Percentiles rank a stretch among this genome's conserved stretches.
These are phyloP conservation scores for Shargacucullia verbasci DNA, from an alignment of 2,888 invertebrate species.

Conservation along the genomic window DNA sequence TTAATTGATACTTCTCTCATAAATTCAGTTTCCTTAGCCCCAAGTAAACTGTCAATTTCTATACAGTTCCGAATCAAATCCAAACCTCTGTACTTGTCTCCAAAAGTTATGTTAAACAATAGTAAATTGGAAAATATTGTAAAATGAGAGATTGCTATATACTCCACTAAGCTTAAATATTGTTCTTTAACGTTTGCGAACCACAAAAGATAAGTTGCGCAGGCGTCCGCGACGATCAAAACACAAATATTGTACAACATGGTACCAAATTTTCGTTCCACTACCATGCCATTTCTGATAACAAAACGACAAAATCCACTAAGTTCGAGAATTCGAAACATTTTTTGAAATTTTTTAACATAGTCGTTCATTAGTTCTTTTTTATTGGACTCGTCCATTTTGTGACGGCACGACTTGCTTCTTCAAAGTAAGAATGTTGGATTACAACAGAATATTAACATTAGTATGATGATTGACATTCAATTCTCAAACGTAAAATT, in stretches of 20 bases:
- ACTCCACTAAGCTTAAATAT: conserved; percentile 64
- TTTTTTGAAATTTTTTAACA: conserved; percentile 48
- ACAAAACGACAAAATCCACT: conserved; percentile 70
- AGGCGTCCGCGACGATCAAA: conserved; percentile 49
- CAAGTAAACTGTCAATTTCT: conserved; percentile 71
- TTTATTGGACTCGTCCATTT: conserved; percentile 50
- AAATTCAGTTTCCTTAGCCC: conserved; percentile 71
- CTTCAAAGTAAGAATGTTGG: conserved; percentile 2
- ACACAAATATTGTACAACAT: conserved; percentile 57
- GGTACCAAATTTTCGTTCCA: conserved; percentile 54
- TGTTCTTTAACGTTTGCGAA: conserved; percentile 50
- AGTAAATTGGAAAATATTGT: conserved; percentile 60
- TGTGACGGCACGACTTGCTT: conserved; percentile 10
- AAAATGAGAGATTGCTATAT: conserved; percentile 61
- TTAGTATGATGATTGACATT: neutral
- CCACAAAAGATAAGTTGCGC: conserved; percentile 59
- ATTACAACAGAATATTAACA: too few species aligned
- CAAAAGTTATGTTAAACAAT: conserved; percentile 64
- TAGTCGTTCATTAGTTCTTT: conserved; percentile 62
- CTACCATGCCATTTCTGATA: conserved; percentile 63
- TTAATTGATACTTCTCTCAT: conserved; percentile 66
- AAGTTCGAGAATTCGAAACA: conserved; percentile 57
- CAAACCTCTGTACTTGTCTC: conserved; percentile 60
- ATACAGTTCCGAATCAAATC: conserved; percentile 63
- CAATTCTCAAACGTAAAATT: conserved; percentile 16